Percentiles rank a stretch among this genome's conserved stretches.
Evolutionary conservation across 2,113 vertebrate species (phyloP).

Genomic region (Capreolus pygargus): DNA sequence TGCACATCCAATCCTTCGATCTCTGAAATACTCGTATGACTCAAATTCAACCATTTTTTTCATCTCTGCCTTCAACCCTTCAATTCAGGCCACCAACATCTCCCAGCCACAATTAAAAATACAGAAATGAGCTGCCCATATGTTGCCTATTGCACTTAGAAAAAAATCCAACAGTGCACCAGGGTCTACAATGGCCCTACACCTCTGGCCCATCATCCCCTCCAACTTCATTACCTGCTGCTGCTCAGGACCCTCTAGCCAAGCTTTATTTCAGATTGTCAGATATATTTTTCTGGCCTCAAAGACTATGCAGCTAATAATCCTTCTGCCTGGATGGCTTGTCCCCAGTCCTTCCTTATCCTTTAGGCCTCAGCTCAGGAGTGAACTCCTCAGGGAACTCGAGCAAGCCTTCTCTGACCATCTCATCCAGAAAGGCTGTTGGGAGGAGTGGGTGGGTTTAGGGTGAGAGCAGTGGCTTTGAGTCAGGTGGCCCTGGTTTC

Average conservation of each 20-base stretch:
- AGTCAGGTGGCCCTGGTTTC: background rate
- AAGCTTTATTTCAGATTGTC: background rate
- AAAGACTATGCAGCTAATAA: background rate
- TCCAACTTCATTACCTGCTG: background rate
- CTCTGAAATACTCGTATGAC: background rate
- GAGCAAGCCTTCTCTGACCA: background rate
- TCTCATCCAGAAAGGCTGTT: background rate
- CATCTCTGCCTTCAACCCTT: background rate
- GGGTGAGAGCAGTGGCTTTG: background rate
- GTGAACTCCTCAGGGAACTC: background rate
- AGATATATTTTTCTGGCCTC: background rate
- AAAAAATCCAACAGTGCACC: background rate
- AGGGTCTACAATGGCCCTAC: background rate
- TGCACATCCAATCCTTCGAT: background rate
- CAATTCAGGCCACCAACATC: background rate
- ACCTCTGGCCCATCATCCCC: background rate
- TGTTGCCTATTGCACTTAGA: background rate
- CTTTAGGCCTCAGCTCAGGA: background rate
- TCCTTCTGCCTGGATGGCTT: background rate
- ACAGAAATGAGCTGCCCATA: background rate
- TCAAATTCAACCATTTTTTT: background rate
- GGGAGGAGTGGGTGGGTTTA: background rate
- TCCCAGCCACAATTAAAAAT: background rate
- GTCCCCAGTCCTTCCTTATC: background rate
- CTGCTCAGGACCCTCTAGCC: background rate